Conservation (phyloP, 2,888 invertebrate species). For the Caenorhabditis wallacei region DNA sequence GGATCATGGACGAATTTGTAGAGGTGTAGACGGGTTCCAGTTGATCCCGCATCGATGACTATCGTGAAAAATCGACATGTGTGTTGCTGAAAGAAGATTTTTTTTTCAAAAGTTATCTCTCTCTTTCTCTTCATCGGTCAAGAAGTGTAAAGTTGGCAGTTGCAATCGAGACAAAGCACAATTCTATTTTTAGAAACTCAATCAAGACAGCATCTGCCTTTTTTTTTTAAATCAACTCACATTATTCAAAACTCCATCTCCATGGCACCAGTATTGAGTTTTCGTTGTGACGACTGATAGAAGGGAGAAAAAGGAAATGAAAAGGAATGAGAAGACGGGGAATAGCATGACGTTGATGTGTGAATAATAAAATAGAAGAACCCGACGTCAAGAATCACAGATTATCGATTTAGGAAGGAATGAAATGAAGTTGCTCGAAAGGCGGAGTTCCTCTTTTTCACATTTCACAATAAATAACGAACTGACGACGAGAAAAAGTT, state of each 20-base stretch:
- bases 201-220: neutral
- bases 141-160: constrained; percentile 22
- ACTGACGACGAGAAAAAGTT: constrained; percentile 19
- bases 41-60: constrained; percentile 83
- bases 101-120: neutral
- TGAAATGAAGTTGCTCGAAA: constrained; percentile 32
- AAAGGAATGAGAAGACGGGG: constrained; percentile 13
- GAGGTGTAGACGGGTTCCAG: constrained; percentile 82
- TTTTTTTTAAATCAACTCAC: constrained; percentile 47
- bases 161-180: constrained; percentile 9
- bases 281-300: constrained; percentile 25
- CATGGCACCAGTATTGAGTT: constrained; percentile 62
- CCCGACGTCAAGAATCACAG: constrained; percentile 34
- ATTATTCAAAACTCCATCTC: constrained; percentile 59
- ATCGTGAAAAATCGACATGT: constrained; percentile 81
- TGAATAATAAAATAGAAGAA: constrained; percentile 20
- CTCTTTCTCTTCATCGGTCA: constrained; percentile 15
- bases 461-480: constrained; percentile 50
- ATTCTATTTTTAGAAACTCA: constrained; percentile 21
- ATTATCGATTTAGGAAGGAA: constrained; percentile 33
- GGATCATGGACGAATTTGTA: constrained; percentile 76
- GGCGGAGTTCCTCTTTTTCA: constrained; percentile 53
- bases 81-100: constrained; percentile 55
- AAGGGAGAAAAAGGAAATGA: constrained; percentile 24
- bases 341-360: constrained; percentile 31